These are phyloP conservation scores for Urocolius indicus DNA, from an alignment of 2,113 vertebrate genomes.

Conservation along the genomic window DNA sequence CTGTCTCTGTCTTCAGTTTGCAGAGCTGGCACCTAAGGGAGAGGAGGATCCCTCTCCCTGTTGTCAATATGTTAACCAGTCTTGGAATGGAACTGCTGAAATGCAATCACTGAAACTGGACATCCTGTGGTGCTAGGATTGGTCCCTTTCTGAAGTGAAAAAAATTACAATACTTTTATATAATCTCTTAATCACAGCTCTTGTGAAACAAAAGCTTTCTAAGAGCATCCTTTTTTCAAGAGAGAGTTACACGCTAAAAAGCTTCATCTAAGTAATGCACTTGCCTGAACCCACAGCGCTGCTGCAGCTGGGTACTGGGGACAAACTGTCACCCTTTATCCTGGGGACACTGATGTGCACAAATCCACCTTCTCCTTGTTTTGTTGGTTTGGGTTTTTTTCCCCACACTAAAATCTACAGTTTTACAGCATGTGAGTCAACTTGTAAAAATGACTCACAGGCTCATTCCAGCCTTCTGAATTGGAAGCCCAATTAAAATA, in stretches of 20 bases:
- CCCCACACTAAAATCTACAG: not conserved
- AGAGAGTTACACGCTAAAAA: not conserved
- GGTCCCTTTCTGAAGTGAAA: not conserved
- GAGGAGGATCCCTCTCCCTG: not conserved
- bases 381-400: not conserved
- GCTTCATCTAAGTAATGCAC: not conserved
- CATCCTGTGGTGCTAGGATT: not conserved
- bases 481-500: slow-evolving; percentile 65
- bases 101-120: not conserved
- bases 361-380: not conserved
- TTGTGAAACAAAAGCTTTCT: not conserved
- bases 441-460: slow-evolving; percentile 66
- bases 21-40: not conserved
- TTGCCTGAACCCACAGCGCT: not conserved
- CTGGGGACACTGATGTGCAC: not conserved
- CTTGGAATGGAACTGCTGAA: slow-evolving; percentile 1
- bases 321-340: not conserved
- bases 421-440: slow-evolving; percentile 65
- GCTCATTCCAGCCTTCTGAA: slow-evolving; percentile 58
- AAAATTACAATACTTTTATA: not conserved
- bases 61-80: not conserved
- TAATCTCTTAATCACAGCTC: not conserved
- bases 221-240: slow-evolving; percentile 8
- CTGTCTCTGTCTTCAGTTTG: not conserved
- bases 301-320: not conserved